Percentiles rank a stretch among this genome's conserved stretches.
Conservation (phyloP, 53 echinoderm and acorn worm genomes). For the Echinometra lucunter region DNA sequence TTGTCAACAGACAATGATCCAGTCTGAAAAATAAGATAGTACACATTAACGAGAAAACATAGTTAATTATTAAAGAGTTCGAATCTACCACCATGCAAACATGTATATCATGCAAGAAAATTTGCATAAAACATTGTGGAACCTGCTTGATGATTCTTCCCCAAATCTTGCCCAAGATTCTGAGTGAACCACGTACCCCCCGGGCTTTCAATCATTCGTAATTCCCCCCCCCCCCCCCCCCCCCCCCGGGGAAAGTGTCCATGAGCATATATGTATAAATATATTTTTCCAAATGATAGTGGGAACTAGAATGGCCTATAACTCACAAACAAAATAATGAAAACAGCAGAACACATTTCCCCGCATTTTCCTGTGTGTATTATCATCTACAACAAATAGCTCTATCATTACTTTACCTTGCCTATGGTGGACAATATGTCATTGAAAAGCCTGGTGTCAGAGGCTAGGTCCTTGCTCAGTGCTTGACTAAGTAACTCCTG, state of each 20-base stretch:
- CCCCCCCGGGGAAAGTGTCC: background rate
- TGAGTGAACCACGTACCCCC: no score
- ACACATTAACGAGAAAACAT: background rate
- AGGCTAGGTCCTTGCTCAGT: conserved; percentile 77
- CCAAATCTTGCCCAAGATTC: no score
- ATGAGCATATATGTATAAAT: background rate
- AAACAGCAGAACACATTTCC: background rate
- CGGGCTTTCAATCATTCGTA: no score
- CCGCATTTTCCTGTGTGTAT: background rate
- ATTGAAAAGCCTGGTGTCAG: conserved; percentile 61
- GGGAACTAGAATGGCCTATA: background rate
- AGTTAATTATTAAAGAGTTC: no score
- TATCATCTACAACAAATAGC: background rate
- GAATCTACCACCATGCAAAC: no score
- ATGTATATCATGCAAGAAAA: no score
- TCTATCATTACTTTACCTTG: conserved; percentile 63
- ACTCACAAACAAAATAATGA: background rate
- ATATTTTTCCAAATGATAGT: background rate
- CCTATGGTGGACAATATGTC: conserved; percentile 69
- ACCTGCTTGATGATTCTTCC: no score
- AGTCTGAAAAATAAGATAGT: conserved; percentile 51
- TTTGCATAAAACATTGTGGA: no score
- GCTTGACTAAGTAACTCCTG: conserved; percentile 80
- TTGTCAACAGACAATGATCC: conserved; percentile 78
- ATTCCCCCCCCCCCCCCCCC: no score